Evolutionary conservation across 2,797 vertebrate species (phyloP), one percentile per base, ranked within the genome.

Genomic region (Cuculus canorus): DNA sequence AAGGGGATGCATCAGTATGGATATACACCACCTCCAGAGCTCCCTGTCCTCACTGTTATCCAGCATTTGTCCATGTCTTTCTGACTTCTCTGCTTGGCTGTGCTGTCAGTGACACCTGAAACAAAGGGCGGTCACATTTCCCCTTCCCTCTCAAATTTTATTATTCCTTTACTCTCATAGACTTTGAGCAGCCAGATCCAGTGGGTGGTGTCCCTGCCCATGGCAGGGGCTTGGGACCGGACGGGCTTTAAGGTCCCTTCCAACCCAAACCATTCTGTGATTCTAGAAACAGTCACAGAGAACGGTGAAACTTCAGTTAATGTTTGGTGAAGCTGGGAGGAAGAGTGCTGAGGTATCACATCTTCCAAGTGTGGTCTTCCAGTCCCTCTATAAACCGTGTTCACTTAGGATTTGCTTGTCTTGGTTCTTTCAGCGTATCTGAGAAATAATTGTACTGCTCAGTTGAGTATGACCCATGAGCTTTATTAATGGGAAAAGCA

Each of bases 1-100:
- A 19, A 27, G 69, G 59, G 57, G n/a, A n/a, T 16, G 5, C 30
- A 13, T 32, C 9, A 53, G 22, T 41, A n/a, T 0, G 0, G 39
- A 41, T 48, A 6, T 30, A 7, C 3, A 7, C 45, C 1, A 7
- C 19, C 14, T 39, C 41, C 47, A 60, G 47, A 82, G 23, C 57
- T 73, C 35, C 12, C 25, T 66, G 72, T 78, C 45, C 56, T 68
- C 1, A 1, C 47, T 75, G 35, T 70, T 73, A 35, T 3, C 43
- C n/a, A 59, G 11, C 15, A 9, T n/a, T 35, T 56, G 11, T 7
- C 18, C 13, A 6, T 37, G 8, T 61, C 5, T 39, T 39, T 59
- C 14, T 43, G 8, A 0, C 17, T 59, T 37, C 15, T 17, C 82
- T 71, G 25, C 16, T 32, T 88, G 53, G 16, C 33, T 65, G 10